A percentile compares a stretch with the other conserved stretches of the same genome.
These are phyloP conservation scores for Sepiola atlantica DNA, from an alignment of 2,888 invertebrate species.

Conservation along the genomic window DNA sequence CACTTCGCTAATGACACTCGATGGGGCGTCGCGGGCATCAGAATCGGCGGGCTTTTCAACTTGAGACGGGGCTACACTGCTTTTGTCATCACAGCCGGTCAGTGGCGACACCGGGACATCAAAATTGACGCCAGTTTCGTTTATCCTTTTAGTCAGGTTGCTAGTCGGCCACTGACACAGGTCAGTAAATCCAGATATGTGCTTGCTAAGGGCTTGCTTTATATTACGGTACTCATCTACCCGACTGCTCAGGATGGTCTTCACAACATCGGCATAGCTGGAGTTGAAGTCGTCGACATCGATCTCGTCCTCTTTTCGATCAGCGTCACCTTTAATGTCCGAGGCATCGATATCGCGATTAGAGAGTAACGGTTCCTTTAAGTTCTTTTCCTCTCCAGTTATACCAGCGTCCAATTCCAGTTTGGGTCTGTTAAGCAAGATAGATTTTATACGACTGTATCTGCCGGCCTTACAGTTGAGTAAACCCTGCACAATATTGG, in stretches of 20 bases:
- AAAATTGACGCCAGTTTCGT: neutral
- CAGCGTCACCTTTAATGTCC: neutral
- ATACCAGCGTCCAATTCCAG: too few species aligned
- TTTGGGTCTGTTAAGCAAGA: neutral
- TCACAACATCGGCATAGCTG: neutral
- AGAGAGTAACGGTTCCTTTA: neutral
- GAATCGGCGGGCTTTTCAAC: neutral
- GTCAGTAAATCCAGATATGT: neutral
- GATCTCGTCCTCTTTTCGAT: neutral
- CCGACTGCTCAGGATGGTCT: constrained; percentile 13
- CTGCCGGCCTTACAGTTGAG: neutral
- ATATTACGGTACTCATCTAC: constrained; percentile 40
- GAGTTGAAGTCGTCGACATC: neutral
- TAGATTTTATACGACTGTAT: constrained; percentile 8
- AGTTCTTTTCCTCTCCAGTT: neutral
- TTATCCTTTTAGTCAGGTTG: neutral
- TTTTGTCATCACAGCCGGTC: neutral
- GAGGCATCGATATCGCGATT: neutral
- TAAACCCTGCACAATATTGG: constrained; percentile 36
- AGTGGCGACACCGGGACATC: neutral
- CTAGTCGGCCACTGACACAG: neutral
- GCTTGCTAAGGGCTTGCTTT: neutral
- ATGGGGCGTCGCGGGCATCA: too few species aligned
- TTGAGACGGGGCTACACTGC: neutral
- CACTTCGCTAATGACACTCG: too few species aligned